phyloP scores from a whole-genome alignment of 2,797 vertebrate genomes.

The Bovichtus variegatus region DNA sequence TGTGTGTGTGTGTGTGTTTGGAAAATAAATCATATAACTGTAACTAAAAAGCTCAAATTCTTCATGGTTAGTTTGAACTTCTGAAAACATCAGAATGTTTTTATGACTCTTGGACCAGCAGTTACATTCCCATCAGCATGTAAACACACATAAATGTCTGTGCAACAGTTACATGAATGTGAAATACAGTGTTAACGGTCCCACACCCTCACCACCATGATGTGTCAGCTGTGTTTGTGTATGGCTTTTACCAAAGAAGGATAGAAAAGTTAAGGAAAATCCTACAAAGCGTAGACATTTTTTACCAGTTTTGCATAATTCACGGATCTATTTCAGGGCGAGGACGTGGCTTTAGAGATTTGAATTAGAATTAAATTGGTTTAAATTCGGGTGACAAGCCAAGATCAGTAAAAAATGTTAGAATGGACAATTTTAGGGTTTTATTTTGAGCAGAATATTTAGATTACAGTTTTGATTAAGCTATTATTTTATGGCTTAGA shows the following conservation, averaged over 20 bases:
- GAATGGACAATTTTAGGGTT: not conserved
- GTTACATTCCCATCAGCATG: not conserved
- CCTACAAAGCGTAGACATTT: not conserved
- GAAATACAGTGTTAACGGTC: not conserved
- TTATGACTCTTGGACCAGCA: not conserved
- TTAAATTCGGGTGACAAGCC: not conserved
- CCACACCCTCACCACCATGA: not conserved
- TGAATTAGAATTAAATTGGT: not conserved
- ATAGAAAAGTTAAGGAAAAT: not conserved
- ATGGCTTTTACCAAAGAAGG: constrained; percentile 3
- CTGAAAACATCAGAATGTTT: not conserved
- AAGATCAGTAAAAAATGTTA: not conserved
- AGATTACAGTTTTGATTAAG: not conserved
- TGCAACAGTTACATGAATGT: constrained; percentile 1
- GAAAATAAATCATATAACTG: constrained; percentile 1
- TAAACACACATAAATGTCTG: not conserved
- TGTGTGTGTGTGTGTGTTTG: not conserved
- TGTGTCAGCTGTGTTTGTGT: constrained; percentile 39
- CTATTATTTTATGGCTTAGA: not conserved
- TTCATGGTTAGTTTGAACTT: not conserved
- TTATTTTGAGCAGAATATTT: not conserved
- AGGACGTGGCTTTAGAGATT: not conserved
- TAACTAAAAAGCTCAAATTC: not conserved
- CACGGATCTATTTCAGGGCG: not conserved
- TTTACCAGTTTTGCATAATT: not conserved